phyloP scores from a whole-genome alignment of 2,888 invertebrate genomes.

The Cheilosia vernalis region DNA sequence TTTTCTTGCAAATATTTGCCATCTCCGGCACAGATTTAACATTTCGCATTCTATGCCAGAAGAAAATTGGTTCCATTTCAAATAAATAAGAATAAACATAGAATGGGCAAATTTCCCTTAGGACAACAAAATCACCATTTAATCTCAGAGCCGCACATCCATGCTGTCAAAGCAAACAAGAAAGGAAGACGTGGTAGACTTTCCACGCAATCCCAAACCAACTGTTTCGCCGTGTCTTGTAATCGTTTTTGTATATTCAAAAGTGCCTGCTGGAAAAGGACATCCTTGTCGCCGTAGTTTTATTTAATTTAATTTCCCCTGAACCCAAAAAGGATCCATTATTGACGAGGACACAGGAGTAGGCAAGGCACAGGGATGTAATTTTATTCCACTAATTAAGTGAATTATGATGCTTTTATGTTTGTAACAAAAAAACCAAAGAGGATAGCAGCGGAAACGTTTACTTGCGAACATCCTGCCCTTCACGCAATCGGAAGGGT shows the following conservation, averaged over 20 bases:
- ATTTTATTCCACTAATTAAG: slow-evolving; percentile 58
- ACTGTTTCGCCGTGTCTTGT: not conserved
- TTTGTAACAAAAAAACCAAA: not conserved
- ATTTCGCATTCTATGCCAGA: not conserved
- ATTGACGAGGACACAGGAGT: not conserved
- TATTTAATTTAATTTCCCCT: slow-evolving; percentile 40
- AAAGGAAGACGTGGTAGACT: slow-evolving; percentile 28
- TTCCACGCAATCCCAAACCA: slow-evolving; percentile 18
- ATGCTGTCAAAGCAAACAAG: slow-evolving; percentile 11
- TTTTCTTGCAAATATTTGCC: slow-evolving; percentile 11
- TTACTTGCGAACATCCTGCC: slow-evolving; percentile 33
- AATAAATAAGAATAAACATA: slow-evolving; percentile 32
- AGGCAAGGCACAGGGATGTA: not conserved
- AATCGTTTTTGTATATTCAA: slow-evolving; percentile 2
- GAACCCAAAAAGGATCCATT: not conserved
- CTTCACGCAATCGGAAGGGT: slow-evolving; percentile 16
- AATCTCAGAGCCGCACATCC: not conserved
- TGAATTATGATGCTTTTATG: slow-evolving; percentile 50
- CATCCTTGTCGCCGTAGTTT: slow-evolving; percentile 18
- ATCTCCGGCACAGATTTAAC: not conserved
- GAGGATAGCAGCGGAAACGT: not conserved
- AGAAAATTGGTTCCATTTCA: slow-evolving; percentile 26
- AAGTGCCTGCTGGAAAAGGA: slow-evolving; percentile 14
- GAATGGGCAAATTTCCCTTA: slow-evolving; percentile 3
- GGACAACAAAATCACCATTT: slow-evolving; percentile 7